Evolutionary conservation across 1,140 invertebrate species (phyloP).

Genomic region (Frieseomelitta varia): DNA sequence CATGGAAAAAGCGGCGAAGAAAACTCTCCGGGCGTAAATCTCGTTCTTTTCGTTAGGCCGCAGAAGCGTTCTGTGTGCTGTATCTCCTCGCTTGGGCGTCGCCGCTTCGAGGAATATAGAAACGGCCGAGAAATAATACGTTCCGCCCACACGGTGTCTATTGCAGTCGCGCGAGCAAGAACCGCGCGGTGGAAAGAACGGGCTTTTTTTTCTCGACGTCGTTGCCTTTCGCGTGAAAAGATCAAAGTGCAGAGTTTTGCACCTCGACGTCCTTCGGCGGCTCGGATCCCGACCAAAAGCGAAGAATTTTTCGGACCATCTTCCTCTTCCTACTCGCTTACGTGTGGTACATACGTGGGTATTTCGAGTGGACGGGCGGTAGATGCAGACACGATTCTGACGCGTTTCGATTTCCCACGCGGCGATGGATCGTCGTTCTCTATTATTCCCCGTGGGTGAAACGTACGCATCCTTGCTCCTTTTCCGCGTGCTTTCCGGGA

Average conservation of each 20-base stretch:
- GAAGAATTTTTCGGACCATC: not conserved
- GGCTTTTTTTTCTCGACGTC: conserved; percentile 23
- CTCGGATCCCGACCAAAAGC: conserved; percentile 2
- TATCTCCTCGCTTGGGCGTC: not conserved
- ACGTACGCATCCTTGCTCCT: conserved; percentile 28
- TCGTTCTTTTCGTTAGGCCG: conserved; percentile 44
- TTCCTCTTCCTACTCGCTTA: too few species aligned
- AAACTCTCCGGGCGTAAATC: conserved; percentile 58
- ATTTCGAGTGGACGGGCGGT: not conserved
- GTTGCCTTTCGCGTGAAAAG: conserved; percentile 3
- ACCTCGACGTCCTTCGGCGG: conserved; percentile 38
- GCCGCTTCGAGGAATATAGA: conserved; percentile 60
- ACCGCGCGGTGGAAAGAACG: conserved; percentile 7
- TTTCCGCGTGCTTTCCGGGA: conserved; percentile 44
- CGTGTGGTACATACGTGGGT: not conserved
- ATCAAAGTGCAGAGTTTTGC: conserved; percentile 47
- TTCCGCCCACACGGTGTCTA: conserved; percentile 49
- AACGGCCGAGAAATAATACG: conserved; percentile 46
- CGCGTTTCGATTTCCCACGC: not conserved
- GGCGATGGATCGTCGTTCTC: not conserved
- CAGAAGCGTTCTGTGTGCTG: conserved; percentile 2
- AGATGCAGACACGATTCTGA: too few species aligned
- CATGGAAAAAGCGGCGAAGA: conserved; percentile 54
- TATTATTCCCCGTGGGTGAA: not conserved
- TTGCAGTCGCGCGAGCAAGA: conserved; percentile 14